These are phyloP conservation scores for Cerastis rubricosa DNA, from an alignment of 2,888 invertebrate species.

Conservation along the genomic window DNA sequence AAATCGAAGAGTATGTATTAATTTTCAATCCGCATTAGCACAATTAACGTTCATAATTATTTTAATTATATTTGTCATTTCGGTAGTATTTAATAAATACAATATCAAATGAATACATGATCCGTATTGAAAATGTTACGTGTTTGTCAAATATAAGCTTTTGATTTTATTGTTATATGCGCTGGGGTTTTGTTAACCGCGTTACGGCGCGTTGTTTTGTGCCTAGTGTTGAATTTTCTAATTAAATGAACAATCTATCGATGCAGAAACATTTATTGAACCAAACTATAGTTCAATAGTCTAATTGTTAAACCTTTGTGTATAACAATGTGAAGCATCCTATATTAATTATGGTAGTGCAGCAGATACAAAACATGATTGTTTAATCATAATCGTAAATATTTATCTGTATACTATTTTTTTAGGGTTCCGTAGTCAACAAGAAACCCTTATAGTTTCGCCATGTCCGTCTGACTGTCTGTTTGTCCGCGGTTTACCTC, in stretches of 20 bases:
- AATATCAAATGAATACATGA: constrained; percentile 3
- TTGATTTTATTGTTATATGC: neutral
- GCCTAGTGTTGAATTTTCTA: neutral
- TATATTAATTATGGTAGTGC: too few species aligned
- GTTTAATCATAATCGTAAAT: neutral
- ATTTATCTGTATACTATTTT: neutral
- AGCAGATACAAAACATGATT: neutral
- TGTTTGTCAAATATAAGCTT: neutral
- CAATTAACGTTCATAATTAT: constrained; percentile 9
- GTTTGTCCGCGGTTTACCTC: too few species aligned
- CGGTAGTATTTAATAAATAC: neutral
- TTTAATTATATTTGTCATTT: constrained; percentile 24
- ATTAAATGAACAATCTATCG: neutral
- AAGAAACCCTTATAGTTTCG: too few species aligned
- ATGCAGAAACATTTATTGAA: neutral
- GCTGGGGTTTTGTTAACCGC: neutral
- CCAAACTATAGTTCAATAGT: too few species aligned
- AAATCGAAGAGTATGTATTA: neutral
- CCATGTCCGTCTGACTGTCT: too few species aligned
- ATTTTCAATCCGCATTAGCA: constrained; percentile 10
- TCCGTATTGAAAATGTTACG: neutral
- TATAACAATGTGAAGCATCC: neutral
- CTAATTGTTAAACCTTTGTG: neutral
- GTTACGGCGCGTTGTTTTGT: neutral
- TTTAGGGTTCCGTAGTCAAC: too few species aligned